Evolutionary conservation across 2,113 vertebrate species (phyloP), one percentile per base, ranked within the genome.

Genomic region (Limanda limanda): DNA sequence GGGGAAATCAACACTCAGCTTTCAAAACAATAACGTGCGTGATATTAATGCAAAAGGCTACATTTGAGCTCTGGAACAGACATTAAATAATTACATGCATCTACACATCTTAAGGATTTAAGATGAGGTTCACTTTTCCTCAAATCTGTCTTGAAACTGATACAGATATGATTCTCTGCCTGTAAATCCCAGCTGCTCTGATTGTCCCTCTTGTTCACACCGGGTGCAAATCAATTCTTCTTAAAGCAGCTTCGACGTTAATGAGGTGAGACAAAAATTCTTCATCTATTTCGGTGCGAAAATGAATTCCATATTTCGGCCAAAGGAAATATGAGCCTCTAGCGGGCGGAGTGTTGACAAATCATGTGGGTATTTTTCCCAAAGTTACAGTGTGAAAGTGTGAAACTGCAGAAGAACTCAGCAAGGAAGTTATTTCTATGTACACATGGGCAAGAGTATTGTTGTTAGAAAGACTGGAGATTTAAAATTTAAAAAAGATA

Each of bases 1-100:
- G 14, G 14, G 64, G 72, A 72, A 68, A 85, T 60, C 57, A 51
- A 37, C 48, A n/a, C 66, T 62, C 21, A 12, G 59, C 3, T 66
- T 11, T 62, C 6, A 68, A 80, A 78, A 78, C 24, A 18, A n/a
- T 12, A 64, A 61, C n/a, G 0, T 52, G 55, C 5, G 21, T 12
- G 18, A 14, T 63, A 10, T 31, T 21, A 23, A 20, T 63, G 68
- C 13, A 72, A 48, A 65, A 51, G 37, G 55, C n/a, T n/a, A 1
- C 4, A 56, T 7, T 51, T 42, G 40, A 63, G 45, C 9, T 45
- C n/a, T 6, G 23, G 54, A 56, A 42, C 10, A 40, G 10, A 40
- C 37, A 40, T 2, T 2, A 40, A 51, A 20, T 18, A 18, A 17
- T 17, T 51, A 24, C 9, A 0, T 62, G 71, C 20, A 70, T 60